Base-by-base conservation (phyloP, 2,797 vertebrate genomes). In the Molossus alvarezi region DNA sequence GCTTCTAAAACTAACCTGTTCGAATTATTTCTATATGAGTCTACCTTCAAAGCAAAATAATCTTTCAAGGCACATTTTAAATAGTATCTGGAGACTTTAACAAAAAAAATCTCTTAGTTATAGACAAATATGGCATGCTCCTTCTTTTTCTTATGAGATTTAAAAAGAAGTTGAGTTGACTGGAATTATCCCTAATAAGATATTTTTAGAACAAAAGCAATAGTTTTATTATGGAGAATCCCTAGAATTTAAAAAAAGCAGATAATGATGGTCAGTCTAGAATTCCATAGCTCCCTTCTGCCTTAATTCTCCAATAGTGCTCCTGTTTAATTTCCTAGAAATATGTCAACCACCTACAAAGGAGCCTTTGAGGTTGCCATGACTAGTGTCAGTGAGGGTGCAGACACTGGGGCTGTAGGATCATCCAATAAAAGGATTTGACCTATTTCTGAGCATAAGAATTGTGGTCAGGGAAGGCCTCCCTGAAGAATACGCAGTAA, bases 11-110 rank as follows among this genome's bases (percentile, higher is more conserved):
- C 17, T 41, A 53, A 85, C 53, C 69, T 82, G 12, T 93, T 51
- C 55, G 72, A 87, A 87, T 87, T 79, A 60, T 82, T 92, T 92
- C 45, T 82, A 67, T 45, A 41, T 55, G 33, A 67, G 4, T 45
- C 14, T 83, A 57, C 25, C 62, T 88, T 96, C 15, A 69, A 58
- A 95, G 62, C 73, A 58, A 84, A 12, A 48, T 51, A 58, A 5
- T 41, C 15, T 90, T 94, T 90, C 20, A 88, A 93, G 33, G 53
- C 4, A 93, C 65, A 4, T 79, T 96, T 94, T 29, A 88, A 90
- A 92, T 41, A 64, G 4, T n/a, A 60, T 33, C 58, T 69, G 25
- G 51, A 84, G 45, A 37, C 58, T 77, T 75, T 60, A 79, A 92
- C 57, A 90, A 62, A 94, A 62, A 94, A 79, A 76, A 29, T 89